phyloP scores from a whole-genome alignment of 2,113 vertebrate species.

The Emydocephalus ijimae region DNA sequence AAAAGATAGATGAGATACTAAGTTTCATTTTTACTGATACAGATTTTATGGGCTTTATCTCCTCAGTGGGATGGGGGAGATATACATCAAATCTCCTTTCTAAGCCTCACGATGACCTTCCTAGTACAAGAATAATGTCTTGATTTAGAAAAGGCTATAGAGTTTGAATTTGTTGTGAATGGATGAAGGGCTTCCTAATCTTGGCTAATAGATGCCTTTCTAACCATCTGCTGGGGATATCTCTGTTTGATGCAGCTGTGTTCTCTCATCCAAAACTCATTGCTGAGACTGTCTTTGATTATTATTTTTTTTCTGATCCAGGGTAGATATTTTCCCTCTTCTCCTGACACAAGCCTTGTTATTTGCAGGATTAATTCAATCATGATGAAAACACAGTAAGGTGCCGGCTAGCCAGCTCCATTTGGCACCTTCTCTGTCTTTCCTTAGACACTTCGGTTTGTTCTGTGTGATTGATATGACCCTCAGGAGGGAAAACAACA shows the following conservation, averaged over 20 bases:
- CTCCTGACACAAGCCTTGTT: background rate
- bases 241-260: background rate
- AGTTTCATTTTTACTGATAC: background rate
- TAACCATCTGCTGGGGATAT: background rate
- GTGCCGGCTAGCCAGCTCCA: background rate
- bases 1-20: background rate
- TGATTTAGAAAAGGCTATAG: background rate
- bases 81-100: background rate
- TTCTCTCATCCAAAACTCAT: background rate
- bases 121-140: background rate
- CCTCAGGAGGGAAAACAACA: background rate
- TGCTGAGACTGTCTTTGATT: background rate
- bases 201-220: background rate
- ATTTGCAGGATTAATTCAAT: background rate
- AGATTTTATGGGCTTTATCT: background rate
- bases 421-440: background rate
- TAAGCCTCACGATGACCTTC: background rate
- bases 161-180: background rate
- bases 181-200: background rate
- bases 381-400: background rate
- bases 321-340: background rate
- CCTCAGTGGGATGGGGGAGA: background rate
- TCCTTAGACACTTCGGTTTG: background rate
- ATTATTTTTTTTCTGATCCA: background rate
- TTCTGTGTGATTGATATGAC: background rate